A percentile compares a stretch with the other conserved stretches of the same genome.
phyloP scores from a whole-genome alignment of 2,888 invertebrate genomes.

The Exephanes ischioxanthus region DNA sequence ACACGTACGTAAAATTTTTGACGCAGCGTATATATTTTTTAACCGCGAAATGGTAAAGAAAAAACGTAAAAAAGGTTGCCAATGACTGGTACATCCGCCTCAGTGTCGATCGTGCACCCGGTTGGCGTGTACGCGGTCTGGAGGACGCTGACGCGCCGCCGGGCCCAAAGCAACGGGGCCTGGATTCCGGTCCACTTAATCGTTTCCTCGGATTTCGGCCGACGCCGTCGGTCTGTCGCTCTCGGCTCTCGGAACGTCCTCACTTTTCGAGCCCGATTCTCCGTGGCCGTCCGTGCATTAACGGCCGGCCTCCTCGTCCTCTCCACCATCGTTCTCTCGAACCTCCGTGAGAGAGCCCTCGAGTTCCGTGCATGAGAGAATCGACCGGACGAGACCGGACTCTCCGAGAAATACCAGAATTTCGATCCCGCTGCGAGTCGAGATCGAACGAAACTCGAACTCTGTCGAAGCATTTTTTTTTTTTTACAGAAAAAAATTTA shows the following conservation, averaged over 20 bases:
- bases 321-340: conserved; percentile 46
- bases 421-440: conserved; percentile 21
- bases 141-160: conserved; percentile 61
- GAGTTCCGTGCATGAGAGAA: conserved; percentile 45
- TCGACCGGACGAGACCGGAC: conserved; percentile 47
- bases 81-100: conserved; percentile 57
- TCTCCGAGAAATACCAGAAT: conserved; percentile 16
- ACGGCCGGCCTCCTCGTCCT: not conserved
- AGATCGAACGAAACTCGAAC: not conserved
- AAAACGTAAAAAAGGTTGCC: not conserved
- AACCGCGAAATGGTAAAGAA: not conserved
- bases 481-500: not conserved
- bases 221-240: conserved; percentile 55
- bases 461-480: not conserved
- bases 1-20: not conserved
- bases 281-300: not conserved
- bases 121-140: conserved; percentile 19
- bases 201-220: conserved; percentile 77
- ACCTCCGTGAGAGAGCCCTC: conserved; percentile 50
- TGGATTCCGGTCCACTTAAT: conserved; percentile 81
- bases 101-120: conserved; percentile 21
- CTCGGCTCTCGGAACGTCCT: not conserved
- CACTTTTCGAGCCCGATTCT: conserved; percentile 1
- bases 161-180: conserved; percentile 79
- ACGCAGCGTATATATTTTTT: not conserved